Base-by-base conservation (phyloP, 2,797 vertebrate species). In the Manis javanica region DNA sequence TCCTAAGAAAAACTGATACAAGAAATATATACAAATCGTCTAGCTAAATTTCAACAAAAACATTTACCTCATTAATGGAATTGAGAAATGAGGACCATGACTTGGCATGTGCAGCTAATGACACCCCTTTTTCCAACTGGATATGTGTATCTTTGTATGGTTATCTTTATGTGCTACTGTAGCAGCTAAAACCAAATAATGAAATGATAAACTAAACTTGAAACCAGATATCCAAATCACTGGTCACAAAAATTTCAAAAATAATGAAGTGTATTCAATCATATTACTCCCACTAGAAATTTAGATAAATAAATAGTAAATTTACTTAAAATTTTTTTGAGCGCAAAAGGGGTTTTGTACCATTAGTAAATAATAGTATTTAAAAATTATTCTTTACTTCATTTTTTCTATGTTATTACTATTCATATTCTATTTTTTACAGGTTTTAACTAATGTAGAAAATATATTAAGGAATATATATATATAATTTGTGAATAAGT, bases 201-300 rank as follows among this genome's bases (percentile, higher is more conserved):
- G 9, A 94, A 82, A 75, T 21, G 46, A 71, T 71, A 55, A 86
- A 63, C n/a, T 71, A 71, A 94, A 77, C 59, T 66, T 85, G 78
- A 53, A 85, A 59, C 14, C 29, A 78, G 81, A 71, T 14, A 31
- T 55, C 18, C 29, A 69, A 49, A 29, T 85, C 46, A 42, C 15
- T 18, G 31, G 79, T 71, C 53, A 85, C 24, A 79, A 64, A 90
- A 86, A 72, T 75, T 75, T 61, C 3, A 82, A 75, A 87, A 82
- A 83, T 24, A 93, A 81, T 31, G 23, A 87, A 68, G 57, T 34
- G 8, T 75, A 59, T 53, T 83, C 26, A 87, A 59, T 59, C 89
- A 91, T 6, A 74, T 75, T 39, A 85, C 53, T 86, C 37, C 53
- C 31, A 78, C 24, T 75, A 57, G 87, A 82, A 92, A 64, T 59